Percentiles rank a stretch among this genome's conserved stretches.
These are phyloP conservation scores for Ploceus nigricollis DNA, from an alignment of 2,113 vertebrate species.

Conservation along the genomic window DNA sequence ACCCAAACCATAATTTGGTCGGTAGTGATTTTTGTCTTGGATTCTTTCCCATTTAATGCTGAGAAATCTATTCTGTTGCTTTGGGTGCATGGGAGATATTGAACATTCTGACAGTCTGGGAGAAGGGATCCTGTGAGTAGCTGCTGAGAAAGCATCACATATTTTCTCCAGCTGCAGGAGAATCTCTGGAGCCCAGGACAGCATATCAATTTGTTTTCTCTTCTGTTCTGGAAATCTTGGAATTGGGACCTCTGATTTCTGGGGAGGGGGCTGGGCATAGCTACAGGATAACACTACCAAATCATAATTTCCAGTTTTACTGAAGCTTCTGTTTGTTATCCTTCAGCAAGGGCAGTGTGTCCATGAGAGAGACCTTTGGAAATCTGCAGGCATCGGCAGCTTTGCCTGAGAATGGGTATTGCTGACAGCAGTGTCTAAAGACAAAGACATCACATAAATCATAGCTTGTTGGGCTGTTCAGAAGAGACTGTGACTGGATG, in stretches of 20 bases:
- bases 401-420: neutral
- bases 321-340: neutral
- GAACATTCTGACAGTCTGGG: neutral
- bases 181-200: neutral
- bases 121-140: neutral
- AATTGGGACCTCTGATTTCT: neutral
- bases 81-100: neutral
- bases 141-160: neutral
- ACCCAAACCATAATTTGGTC: neutral
- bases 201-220: neutral
- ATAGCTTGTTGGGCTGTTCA: neutral
- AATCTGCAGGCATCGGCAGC: neutral
- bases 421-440: slow-evolving; percentile 35
- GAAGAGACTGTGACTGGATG: neutral
- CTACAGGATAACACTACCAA: neutral
- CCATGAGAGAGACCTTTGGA: neutral
- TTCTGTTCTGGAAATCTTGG: neutral
- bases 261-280: neutral
- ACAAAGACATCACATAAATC: slow-evolving; percentile 35
- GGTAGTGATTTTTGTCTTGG: neutral
- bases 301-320: neutral
- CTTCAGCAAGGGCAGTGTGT: neutral
- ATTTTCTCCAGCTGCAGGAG: neutral
- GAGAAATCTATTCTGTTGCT: slow-evolving; percentile 10
- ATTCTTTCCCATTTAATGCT: slow-evolving; percentile 6